Evolutionary conservation across 2,797 vertebrate genomes (phyloP).

Genomic region (Schizopygopsis pylzovi): DNA sequence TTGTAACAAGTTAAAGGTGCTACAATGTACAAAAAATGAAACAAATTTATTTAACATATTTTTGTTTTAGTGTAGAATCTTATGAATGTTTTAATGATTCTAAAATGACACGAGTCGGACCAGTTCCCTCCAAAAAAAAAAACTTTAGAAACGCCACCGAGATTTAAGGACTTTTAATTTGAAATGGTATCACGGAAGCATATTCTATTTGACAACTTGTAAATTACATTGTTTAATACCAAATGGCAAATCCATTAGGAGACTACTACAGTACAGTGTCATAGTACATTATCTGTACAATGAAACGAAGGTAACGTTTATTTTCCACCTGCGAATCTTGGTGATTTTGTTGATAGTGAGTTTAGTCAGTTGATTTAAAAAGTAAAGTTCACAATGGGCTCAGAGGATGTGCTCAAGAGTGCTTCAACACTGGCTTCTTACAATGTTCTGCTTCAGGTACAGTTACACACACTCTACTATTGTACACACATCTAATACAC

Average conservation of each 20-base stretch:
- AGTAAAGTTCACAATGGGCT: slow-evolving; percentile 48
- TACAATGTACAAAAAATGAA: neutral
- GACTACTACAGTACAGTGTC: neutral
- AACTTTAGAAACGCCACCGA: neutral
- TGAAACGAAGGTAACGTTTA: slow-evolving; percentile 5
- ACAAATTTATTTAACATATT: neutral
- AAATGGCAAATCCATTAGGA: neutral
- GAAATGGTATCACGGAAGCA: slow-evolving; percentile 16
- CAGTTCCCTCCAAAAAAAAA: neutral
- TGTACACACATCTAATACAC: neutral
- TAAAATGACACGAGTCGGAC: neutral
- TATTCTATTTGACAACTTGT: slow-evolving; percentile 17
- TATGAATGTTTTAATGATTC: neutral
- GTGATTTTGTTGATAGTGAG: neutral
- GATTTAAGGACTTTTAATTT: slow-evolving; percentile 33
- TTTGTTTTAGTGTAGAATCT: neutral
- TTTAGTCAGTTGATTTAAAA: neutral
- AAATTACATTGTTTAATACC: neutral
- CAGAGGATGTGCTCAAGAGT: slow-evolving; percentile 59
- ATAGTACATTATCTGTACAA: neutral
- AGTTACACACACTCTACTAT: neutral
- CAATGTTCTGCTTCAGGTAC: slow-evolving; percentile 61
- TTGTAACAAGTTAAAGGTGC: neutral
- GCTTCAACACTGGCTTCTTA: slow-evolving; percentile 60
- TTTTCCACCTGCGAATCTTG: neutral